These are phyloP conservation scores for Ophion ventricosus DNA, from an alignment of 2,888 invertebrate genomes.

Conservation along the genomic window DNA sequence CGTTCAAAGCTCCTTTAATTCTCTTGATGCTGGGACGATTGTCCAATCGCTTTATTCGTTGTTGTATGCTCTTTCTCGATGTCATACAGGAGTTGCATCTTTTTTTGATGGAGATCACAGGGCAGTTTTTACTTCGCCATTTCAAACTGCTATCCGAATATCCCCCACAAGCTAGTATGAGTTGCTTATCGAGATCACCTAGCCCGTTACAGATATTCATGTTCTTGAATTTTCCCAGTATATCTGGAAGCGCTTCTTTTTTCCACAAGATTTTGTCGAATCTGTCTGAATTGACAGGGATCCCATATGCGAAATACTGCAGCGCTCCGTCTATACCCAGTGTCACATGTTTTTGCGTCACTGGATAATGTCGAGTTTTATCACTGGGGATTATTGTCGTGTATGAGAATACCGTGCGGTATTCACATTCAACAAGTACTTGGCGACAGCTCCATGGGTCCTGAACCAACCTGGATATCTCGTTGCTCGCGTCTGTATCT, in stretches of 20 bases:
- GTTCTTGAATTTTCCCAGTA: background rate
- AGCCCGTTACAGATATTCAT: background rate
- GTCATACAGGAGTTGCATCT: conserved; percentile 4
- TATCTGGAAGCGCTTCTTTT: background rate
- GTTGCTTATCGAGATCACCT: conserved; percentile 2
- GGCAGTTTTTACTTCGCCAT: background rate
- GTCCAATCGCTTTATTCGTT: background rate
- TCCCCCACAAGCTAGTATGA: background rate
- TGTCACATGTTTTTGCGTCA: too few relatives aligned
- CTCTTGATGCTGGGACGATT: background rate
- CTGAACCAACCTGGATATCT: too few relatives aligned
- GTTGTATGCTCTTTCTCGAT: background rate
- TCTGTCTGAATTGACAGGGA: too few relatives aligned
- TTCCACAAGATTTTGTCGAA: too few relatives aligned
- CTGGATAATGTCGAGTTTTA: too few relatives aligned
- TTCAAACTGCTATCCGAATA: background rate
- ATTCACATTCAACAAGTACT: too few relatives aligned
- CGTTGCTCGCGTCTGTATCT: too few relatives aligned
- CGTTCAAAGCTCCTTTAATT: background rate
- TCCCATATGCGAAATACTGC: too few relatives aligned
- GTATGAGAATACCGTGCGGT: too few relatives aligned
- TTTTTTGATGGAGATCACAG: background rate
- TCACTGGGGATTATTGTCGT: too few relatives aligned
- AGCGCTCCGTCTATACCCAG: too few relatives aligned
- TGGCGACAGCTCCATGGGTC: too few relatives aligned